phyloP scores from a whole-genome alignment of 2,113 vertebrate genomes.

The Hippocampus comes region DNA sequence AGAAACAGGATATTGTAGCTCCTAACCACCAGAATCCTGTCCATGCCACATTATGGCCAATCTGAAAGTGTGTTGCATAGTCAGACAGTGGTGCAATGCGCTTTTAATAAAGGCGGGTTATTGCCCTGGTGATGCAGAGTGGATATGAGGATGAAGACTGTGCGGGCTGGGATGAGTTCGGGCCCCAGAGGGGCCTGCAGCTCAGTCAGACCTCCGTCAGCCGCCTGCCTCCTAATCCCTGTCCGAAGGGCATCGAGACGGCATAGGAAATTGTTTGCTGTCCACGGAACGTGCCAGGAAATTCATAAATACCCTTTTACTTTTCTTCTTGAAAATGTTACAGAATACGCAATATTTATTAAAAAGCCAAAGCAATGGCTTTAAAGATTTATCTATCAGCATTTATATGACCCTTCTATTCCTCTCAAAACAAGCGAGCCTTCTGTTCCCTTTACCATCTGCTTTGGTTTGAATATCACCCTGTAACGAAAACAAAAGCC shows the following conservation, averaged over 20 bases:
- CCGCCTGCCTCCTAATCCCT: slow-evolving; percentile 74
- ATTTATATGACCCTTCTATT: slow-evolving; percentile 50
- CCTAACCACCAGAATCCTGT: slow-evolving; percentile 64
- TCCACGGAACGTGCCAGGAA: slow-evolving; percentile 70
- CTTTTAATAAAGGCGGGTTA: slow-evolving; percentile 78
- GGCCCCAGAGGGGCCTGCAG: slow-evolving; percentile 59
- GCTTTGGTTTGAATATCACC: slow-evolving; percentile 65
- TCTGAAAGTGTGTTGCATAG: slow-evolving; percentile 63
- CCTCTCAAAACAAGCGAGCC: slow-evolving; percentile 55
- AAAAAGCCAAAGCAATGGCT: slow-evolving; percentile 73
- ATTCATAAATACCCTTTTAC: slow-evolving; percentile 72
- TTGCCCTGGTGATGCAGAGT: slow-evolving; percentile 68
- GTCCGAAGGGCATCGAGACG: slow-evolving; percentile 68
- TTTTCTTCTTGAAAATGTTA: slow-evolving; percentile 77
- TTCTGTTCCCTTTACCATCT: slow-evolving; percentile 48
- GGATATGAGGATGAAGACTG: slow-evolving; percentile 64
- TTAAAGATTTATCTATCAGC: slow-evolving; percentile 71
- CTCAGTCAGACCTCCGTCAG: slow-evolving; percentile 65
- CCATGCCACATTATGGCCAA: slow-evolving; percentile 64
- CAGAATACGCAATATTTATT: slow-evolving; percentile 72
- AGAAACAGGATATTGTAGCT: slow-evolving; percentile 76
- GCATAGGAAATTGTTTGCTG: slow-evolving; percentile 79
- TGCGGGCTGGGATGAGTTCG: slow-evolving; percentile 62
- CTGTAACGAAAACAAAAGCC: slow-evolving; percentile 62
- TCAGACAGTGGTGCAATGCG: slow-evolving; percentile 66